Evolutionary conservation across 2,797 vertebrate species (phyloP), one percentile per base, ranked within the genome.

Genomic region (Chaunax sp.): DNA sequence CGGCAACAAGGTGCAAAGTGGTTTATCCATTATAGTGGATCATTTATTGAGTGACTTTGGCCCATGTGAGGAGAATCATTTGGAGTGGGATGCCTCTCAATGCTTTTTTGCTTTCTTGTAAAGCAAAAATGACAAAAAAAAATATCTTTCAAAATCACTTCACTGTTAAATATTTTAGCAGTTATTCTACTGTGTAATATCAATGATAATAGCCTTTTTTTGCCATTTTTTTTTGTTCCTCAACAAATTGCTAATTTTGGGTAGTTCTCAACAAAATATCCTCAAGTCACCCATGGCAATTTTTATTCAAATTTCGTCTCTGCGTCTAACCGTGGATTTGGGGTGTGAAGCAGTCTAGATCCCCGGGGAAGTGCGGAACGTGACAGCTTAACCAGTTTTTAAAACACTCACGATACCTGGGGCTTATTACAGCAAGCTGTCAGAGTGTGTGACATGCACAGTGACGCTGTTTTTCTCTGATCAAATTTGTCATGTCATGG

Each of bases 1-100:
- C 77, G 50, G 64, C 47, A 73, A 84, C 81, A 85, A 89, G 83
- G 89, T 92, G 90, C 85, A 88, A 92, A 92, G 87, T 89, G 88
- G 87, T 88, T 84, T 80, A 78, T 85, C 82, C 72, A 73, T 85
- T 84, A 78, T 72, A 71, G 85, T 57, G 77, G 47, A 74, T 77
- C 54, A 68, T 84, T 82, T 72, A 72, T 72, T 84, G 63, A 71
- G 73, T 77, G 83, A 81, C 65, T 84, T 72, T 41, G 69, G 33
- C 53, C 56, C 47, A 78, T 53, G 82, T 80, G 75, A 75, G 64
- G 80, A 77, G 84, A 85, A 72, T 75, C 51, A 65, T 78, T 79
- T 66, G 19, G 51, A 67, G 63, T 44, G 68, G 69, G 47, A 69
- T 41, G 30, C 51, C 25, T 16, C 30, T 76, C 20, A 54, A 13